Conservation (phyloP, 2,888 invertebrate genomes). For the Aphidoletes aphidimyza region DNA sequence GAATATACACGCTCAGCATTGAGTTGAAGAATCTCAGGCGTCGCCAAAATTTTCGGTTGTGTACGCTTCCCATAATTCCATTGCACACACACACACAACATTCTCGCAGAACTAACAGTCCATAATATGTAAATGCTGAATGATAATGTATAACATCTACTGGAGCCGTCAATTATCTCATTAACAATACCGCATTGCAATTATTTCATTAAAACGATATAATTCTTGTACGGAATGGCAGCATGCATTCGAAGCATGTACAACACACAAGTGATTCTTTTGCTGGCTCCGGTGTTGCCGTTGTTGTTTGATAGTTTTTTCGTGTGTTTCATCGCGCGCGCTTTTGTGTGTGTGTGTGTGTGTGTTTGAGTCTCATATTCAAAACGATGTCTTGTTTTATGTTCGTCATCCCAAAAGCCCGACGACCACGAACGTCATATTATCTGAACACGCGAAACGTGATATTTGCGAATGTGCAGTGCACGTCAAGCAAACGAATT, state of each 20-base stretch:
- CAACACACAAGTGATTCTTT: not conserved
- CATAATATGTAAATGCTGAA: conserved; percentile 40
- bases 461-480: conserved; percentile 39
- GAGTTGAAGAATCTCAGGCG: not conserved
- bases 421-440: conserved; percentile 29
- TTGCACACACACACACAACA: not conserved
- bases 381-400: conserved; percentile 23
- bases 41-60: not conserved
- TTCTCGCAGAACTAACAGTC: not conserved
- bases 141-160: conserved; percentile 55
- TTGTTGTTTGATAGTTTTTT: not conserved
- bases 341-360: not conserved
- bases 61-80: not conserved
- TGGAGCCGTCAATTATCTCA: conserved; percentile 60
- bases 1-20: too few species aligned
- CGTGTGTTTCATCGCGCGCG: conserved; percentile 5
- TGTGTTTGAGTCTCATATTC: conserved; percentile 5
- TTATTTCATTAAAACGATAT: conserved; percentile 61
- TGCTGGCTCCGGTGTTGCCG: not conserved
- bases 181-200: conserved; percentile 59
- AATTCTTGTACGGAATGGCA: conserved; percentile 56
- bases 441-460: conserved; percentile 51
- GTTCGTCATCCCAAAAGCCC: too few species aligned
- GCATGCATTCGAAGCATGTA: conserved; percentile 18
- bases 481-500: not conserved